A percentile compares a stretch with the other conserved stretches of the same genome.
Conservation (phyloP, 2,888 invertebrate species). For the Orchesella flavescens region DNA sequence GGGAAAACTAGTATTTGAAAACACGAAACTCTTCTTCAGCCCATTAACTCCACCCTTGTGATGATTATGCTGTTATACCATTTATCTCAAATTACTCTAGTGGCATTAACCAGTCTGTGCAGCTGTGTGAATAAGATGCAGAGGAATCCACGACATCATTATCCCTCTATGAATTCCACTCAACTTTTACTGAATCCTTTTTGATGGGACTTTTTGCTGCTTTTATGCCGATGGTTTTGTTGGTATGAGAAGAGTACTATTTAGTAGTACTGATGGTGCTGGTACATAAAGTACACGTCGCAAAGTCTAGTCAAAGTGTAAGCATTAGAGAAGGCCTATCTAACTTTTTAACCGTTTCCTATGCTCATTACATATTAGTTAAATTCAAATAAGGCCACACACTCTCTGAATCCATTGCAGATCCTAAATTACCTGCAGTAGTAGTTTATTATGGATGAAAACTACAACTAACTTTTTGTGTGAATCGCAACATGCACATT, state of each 20-base stretch:
- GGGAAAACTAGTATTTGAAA: conserved; percentile 64
- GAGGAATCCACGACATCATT: conserved; percentile 52
- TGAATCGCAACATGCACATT: conserved; percentile 38
- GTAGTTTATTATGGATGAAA: conserved; percentile 38
- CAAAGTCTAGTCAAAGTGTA: background rate
- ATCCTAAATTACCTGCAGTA: conserved; percentile 54
- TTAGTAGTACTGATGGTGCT: background rate
- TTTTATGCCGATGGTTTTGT: conserved; percentile 3
- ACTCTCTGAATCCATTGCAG: conserved; percentile 34
- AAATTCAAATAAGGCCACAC: conserved; percentile 48
- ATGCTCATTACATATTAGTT: conserved; percentile 57
- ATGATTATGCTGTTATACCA: conserved; percentile 57
- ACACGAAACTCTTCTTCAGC: conserved; percentile 64
- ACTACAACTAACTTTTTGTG: conserved; percentile 40
- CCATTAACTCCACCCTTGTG: conserved; percentile 65
- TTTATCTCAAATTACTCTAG: conserved; percentile 63
- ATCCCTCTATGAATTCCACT: conserved; percentile 61
- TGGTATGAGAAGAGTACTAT: background rate
- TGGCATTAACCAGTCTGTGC: conserved; percentile 59
- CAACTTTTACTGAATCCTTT: conserved; percentile 64
- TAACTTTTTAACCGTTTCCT: conserved; percentile 23
- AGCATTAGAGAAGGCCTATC: conserved; percentile 21
- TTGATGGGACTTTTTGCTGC: conserved; percentile 49
- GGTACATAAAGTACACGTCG: background rate
- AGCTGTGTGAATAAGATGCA: conserved; percentile 58